phyloP scores from a whole-genome alignment of 2,113 vertebrate genomes.

The Lepus timidus region DNA sequence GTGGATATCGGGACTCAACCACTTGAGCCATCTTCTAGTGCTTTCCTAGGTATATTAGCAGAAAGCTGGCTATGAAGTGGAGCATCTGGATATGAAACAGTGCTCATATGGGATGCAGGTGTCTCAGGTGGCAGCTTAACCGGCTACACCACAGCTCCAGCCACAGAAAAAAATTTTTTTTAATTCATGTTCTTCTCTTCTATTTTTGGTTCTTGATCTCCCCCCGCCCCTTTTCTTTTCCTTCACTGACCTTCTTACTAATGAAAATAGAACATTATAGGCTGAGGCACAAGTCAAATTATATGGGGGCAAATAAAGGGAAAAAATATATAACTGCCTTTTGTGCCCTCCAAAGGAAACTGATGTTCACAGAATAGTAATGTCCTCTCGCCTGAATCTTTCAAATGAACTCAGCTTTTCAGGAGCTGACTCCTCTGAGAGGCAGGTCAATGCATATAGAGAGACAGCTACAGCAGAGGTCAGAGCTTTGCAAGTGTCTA shows the following conservation, averaged over 20 bases:
- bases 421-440: neutral
- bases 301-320: neutral
- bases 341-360: neutral
- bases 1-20: too few relatives aligned
- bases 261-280: neutral
- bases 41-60: too few relatives aligned
- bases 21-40: too few relatives aligned
- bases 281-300: neutral
- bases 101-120: too few relatives aligned
- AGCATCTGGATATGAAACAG: too few relatives aligned
- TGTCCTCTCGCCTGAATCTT: neutral
- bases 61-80: too few relatives aligned
- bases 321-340: neutral
- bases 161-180: too few relatives aligned
- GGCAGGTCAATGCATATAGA: neutral
- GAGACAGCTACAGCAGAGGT: neutral
- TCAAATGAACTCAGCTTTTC: neutral
- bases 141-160: too few relatives aligned
- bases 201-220: neutral
- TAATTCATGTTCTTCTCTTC: neutral
- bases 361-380: neutral
- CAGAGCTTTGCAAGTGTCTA: neutral
- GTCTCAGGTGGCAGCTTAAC: too few relatives aligned
- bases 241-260: constrained; percentile 3
- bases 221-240: neutral